phyloP scores from a whole-genome alignment of 1,140 invertebrate genomes.

The Anagrus nilaparvatae region DNA sequence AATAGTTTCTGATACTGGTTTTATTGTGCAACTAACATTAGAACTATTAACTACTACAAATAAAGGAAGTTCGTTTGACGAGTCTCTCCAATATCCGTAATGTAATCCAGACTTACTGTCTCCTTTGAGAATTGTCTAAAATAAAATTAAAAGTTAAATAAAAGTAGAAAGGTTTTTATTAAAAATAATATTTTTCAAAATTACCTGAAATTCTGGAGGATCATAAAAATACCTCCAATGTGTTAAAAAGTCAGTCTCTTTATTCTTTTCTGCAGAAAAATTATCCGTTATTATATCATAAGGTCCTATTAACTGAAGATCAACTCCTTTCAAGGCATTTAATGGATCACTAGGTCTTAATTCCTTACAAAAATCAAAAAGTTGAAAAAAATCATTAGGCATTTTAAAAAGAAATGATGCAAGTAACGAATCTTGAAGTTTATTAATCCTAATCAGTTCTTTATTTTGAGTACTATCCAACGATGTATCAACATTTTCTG shows the following conservation, averaged over 20 bases:
- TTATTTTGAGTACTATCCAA: background rate
- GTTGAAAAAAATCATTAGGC: constrained; percentile 80
- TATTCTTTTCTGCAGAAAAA: constrained; percentile 43
- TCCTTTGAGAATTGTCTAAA: constrained; percentile 59
- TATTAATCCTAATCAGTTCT: constrained; percentile 7
- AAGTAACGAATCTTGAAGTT: constrained; percentile 49
- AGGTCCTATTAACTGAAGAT: constrained; percentile 71
- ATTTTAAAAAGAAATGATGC: constrained; percentile 74
- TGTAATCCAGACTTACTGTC: constrained; percentile 62
- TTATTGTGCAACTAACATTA: constrained; percentile 55
- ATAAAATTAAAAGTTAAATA: constrained; percentile 19
- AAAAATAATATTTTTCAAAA: constrained; percentile 7
- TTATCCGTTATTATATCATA: constrained; percentile 71
- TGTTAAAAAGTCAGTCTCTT: constrained; percentile 55
- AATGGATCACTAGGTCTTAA: constrained; percentile 50
- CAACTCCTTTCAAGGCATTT: constrained; percentile 54
- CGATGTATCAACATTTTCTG: background rate
- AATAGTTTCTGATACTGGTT: constrained; percentile 66
- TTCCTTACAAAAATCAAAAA: constrained; percentile 68
- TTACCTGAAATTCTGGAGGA: constrained; percentile 83
- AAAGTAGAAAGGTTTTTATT: background rate
- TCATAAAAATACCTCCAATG: constrained; percentile 92
- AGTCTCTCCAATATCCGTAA: constrained; percentile 84
- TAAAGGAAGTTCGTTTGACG: constrained; percentile 58
- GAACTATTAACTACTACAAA: constrained; percentile 70